Conservation (phyloP, 2,113 vertebrate species). For the Rutilus rutilus region DNA sequence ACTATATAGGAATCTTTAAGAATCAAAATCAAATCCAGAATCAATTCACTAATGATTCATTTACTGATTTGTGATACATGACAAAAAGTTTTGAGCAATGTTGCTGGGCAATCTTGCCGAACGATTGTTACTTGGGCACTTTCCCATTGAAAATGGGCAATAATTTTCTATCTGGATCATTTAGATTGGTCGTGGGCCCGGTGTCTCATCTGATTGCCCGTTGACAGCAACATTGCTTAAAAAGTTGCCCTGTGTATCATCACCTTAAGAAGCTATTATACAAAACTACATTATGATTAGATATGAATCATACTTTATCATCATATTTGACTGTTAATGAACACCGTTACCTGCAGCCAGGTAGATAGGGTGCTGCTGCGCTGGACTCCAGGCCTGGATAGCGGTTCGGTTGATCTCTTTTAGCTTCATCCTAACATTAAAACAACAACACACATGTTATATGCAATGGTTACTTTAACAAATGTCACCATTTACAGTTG, state of each 20-base stretch:
- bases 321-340: background rate
- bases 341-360: conserved; percentile 86
- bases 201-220: no score
- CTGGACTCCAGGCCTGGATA: conserved; percentile 95
- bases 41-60: background rate
- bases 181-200: no score
- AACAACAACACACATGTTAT: background rate
- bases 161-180: no score
- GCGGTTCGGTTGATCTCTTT: conserved; percentile 95
- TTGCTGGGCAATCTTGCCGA: no score
- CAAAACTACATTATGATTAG: background rate
- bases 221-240: no score
- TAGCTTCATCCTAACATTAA: conserved; percentile 86
- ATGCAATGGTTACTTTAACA: background rate
- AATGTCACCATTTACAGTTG: background rate
- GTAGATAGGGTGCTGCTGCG: conserved; percentile 92
- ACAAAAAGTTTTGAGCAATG: no score
- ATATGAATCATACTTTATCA: background rate
- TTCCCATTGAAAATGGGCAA: no score
- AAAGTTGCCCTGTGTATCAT: no score
- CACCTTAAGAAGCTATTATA: background rate
- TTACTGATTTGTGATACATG: background rate
- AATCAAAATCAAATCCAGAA: background rate
- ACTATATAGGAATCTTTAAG: background rate
- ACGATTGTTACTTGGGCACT: no score